These are phyloP conservation scores for Dasyornis broadbenti DNA, from an alignment of 2,113 vertebrate species.

Conservation along the genomic window DNA sequence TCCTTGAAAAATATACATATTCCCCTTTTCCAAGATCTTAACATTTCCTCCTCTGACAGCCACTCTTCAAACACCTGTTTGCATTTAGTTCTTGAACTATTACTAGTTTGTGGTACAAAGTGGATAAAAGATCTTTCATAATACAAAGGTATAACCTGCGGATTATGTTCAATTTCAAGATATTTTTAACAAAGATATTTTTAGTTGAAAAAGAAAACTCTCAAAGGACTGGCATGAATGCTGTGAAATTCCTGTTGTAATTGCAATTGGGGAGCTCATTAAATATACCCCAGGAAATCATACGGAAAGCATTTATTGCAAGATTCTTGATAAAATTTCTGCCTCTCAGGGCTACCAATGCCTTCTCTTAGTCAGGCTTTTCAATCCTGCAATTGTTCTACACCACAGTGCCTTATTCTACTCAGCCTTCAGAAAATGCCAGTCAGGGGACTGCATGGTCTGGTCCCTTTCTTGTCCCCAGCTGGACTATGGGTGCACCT, in stretches of 20 bases:
- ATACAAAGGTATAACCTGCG: not conserved
- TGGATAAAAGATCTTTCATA: not conserved
- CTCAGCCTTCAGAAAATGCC: not conserved
- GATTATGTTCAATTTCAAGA: not conserved
- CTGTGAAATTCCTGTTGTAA: not conserved
- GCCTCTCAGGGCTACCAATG: not conserved
- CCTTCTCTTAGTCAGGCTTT: not conserved
- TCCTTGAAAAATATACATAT: not conserved
- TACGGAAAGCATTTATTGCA: not conserved
- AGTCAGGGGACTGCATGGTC: not conserved
- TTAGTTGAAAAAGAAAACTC: not conserved
- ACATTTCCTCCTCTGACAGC: not conserved
- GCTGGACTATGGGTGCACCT: not conserved
- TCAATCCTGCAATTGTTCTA: not conserved
- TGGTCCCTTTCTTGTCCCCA: not conserved
- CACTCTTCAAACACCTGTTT: not conserved
- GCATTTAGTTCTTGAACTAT: not conserved
- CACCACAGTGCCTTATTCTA: not conserved
- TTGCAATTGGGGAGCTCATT: not conserved
- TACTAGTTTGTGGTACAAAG: not conserved
- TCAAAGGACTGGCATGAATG: not conserved
- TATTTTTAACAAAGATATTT: not conserved
- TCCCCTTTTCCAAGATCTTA: not conserved
- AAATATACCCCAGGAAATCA: not conserved
- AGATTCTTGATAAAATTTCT: not conserved